Base-by-base conservation (phyloP, 2,888 invertebrate genomes). In the Myopa tessellatipennis region DNA sequence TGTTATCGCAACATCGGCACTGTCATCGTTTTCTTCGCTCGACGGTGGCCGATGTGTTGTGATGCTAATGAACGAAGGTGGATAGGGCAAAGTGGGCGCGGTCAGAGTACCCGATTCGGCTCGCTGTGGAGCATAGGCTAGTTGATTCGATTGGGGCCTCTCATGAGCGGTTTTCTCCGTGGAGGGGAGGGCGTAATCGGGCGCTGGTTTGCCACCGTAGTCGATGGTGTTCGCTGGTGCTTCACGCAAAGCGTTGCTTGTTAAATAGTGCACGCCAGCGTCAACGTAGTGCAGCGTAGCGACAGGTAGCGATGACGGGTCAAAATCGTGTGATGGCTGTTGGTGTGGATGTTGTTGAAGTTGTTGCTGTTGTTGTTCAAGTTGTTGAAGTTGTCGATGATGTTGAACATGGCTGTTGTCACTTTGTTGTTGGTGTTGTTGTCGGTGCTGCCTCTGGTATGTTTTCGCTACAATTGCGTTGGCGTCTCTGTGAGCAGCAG, bases 51-150 rank as follows among this genome's bases (percentile, higher is more conserved):
- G 77, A 5, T 81, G 73, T 0, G 81, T 87, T 4, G 88, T 88
- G 18, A 88, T 83, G 81, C 84, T 86, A 3, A 88, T 82, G 76
- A 88, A 88, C n/a, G 87, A 88, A 7, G 88, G 88, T 4, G 88
- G 88, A 80, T 85, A 88, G 2, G 88, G 88, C 38, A 88, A 65
- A 0, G 83, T 84, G 1, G 83, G 4, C 65, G 78, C 74, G 18
- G 75, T 80, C 14, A 79, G 38, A 8, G 74, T 52, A 8, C 75
- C 73, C 78, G 76, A 83, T 74, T 74, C 86, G 60, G 78, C 85
- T 4, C 86, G 83, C 14, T 82, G 77, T 0, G 86, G 88, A 0
- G 88, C 87, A 75, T 83, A 89, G 14, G 84, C 81, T 36, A 83
- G 83, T 80, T 88, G 89, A 78, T 88, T 88, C 4, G 89, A 89